Conservation (phyloP, 2,113 vertebrate genomes). For the Neoarius graeffei region DNA sequence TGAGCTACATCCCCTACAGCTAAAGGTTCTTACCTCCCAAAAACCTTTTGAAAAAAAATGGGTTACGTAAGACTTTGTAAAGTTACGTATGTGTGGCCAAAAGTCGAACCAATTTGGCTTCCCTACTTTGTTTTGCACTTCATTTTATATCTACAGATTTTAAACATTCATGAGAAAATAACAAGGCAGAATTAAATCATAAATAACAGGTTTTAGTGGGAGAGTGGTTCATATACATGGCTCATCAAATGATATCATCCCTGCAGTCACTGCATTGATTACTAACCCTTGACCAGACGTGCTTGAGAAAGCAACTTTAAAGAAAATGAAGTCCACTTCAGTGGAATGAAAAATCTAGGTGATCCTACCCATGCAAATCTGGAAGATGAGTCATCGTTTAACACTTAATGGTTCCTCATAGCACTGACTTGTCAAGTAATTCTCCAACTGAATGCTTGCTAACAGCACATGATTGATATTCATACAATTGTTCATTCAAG, state of each 20-base stretch:
- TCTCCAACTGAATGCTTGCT: neutral
- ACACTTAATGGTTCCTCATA: neutral
- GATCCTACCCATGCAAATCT: neutral
- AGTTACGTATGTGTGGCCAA: neutral
- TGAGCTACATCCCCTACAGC: constrained; percentile 61
- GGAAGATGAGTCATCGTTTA: neutral
- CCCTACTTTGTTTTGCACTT: neutral
- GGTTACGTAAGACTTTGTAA: no score
- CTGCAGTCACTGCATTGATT: neutral
- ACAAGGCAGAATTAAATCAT: neutral
- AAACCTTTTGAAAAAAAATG: neutral
- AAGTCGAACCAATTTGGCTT: neutral
- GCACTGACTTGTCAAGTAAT: neutral
- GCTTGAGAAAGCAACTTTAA: neutral
- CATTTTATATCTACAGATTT: neutral
- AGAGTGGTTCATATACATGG: neutral
- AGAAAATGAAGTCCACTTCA: neutral
- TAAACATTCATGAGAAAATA: neutral
- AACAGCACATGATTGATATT: neutral
- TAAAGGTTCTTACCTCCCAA: neutral
- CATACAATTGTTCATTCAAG: neutral
- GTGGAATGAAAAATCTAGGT: neutral
- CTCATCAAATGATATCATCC: neutral
- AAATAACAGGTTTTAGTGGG: neutral
- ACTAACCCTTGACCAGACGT: neutral